Evolutionary conservation across 2,888 invertebrate genomes (phyloP), one percentile per base, ranked within the genome.

Genomic region (Spodoptera picta): DNA sequence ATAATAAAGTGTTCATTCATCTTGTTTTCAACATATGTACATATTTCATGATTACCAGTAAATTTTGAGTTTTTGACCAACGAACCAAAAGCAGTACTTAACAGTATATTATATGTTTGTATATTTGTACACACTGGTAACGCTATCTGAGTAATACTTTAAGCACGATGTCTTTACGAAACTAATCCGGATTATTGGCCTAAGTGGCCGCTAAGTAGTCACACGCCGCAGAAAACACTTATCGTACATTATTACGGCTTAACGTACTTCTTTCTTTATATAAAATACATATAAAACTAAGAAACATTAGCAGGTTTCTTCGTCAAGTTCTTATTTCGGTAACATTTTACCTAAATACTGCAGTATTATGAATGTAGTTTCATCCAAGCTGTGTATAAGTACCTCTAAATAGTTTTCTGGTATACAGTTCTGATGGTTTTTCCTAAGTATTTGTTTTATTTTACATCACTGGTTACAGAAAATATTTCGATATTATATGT

Each of bases 181-280:
- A 69, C 62, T 75, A 75, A 75, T 77, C 74, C 77, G 59, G 75
- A 61, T 77, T 77, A 75, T 51, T 44, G 74, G 48, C 49, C 65
- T 68, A 73, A 75, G 77, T 62, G 62, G 43, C 62, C 56, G 42
- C 60, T 77, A 73, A 73, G 73, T 65, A 69, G 59, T 62, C 60
- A 66, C 65, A 71, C 73, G 45, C 46, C 53, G n/a, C 72, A 71
- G 46, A 65, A 76, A 63, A 72, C 67, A 62, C 77, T 72, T 76
- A 76, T 58, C 63, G 56, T 62, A 73, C 66, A 57, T 76, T 76
- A 72, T 62, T 60, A 46, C 41, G 59, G 65, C 31, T 65, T 65
- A 64, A 64, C 68, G 51, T 44, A 42, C 7, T 48, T 44, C 36
- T 69, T 51, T 55, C 54, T 59, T 67, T 67, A 69, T 66, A 73